A percentile compares a stretch with the other conserved stretches of the same genome.
Evolutionary conservation across 1,140 invertebrate genomes (phyloP).

Genomic region (Drosophila rufa): DNA sequence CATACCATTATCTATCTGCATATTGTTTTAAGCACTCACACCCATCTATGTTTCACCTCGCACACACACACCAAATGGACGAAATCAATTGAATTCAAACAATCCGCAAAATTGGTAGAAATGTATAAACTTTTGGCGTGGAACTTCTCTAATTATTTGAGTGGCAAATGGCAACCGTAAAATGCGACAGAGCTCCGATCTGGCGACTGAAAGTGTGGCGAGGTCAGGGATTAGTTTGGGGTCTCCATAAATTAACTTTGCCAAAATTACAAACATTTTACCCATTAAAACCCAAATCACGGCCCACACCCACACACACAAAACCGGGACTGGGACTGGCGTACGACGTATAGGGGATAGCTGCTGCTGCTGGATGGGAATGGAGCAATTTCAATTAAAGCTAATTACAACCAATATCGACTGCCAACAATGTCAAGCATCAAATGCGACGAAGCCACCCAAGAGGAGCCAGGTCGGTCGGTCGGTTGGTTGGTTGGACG

Average conservation of each 20-base stretch:
- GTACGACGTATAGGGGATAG: slow-evolving; percentile 21
- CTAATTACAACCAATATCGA: slow-evolving; percentile 84
- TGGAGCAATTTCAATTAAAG: slow-evolving; percentile 83
- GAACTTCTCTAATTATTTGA: slow-evolving; percentile 68
- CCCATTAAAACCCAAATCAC: slow-evolving; percentile 82
- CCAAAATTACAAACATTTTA: slow-evolving; percentile 77
- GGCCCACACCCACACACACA: slow-evolving; percentile 12
- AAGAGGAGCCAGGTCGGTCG: slow-evolving; percentile 11
- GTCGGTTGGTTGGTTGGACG: slow-evolving; percentile 20
- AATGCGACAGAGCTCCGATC: slow-evolving; percentile 36
- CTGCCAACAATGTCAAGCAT: slow-evolving; percentile 80
- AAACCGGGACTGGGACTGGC: not conserved
- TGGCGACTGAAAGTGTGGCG: slow-evolving; percentile 14
- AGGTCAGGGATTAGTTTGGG: slow-evolving; percentile 14
- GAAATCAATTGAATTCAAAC: slow-evolving; percentile 40
- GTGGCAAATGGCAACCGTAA: slow-evolving; percentile 44
- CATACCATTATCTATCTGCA: slow-evolving; percentile 26
- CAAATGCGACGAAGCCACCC: slow-evolving; percentile 62
- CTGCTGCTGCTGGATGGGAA: slow-evolving; percentile 56
- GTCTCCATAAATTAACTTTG: slow-evolving; percentile 80
- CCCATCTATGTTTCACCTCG: not conserved
- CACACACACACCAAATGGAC: slow-evolving; percentile 21
- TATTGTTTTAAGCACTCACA: slow-evolving; percentile 25
- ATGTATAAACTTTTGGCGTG: slow-evolving; percentile 43
- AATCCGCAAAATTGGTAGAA: slow-evolving; percentile 38